Base-by-base conservation (phyloP, 2,797 vertebrate species). In the Calcarius lapponicus region DNA sequence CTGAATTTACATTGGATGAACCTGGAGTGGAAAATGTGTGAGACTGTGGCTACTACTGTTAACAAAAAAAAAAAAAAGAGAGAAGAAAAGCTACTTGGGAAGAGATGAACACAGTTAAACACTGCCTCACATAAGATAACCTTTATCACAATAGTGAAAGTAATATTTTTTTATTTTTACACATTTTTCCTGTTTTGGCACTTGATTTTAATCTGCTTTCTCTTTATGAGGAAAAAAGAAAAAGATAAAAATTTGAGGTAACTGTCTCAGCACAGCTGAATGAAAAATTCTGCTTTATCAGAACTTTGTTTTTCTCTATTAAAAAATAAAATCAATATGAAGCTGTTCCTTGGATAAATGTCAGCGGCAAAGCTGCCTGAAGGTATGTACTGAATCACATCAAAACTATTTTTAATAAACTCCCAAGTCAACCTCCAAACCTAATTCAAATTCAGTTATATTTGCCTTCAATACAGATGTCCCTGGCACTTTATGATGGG, bases 331-430 rank as follows among this genome's bases (percentile, higher is more conserved):
- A 73, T 36, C 53, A 84, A 78, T 90, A 89, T 92, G 78, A 81
- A 93, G 60, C 71, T 67, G 7, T 70, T 66, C 15, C 40, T 53
- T 86, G 86, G 57, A 80, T 84, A 97, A 96, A 95, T 73, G 38
- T 71, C 91, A 90, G 20, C 74, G 58, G 70, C 20, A 93, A 86
- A 90, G 51, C 29, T 75, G 65, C 79, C 62, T 61, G 43, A 58
- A 95, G 65, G 21, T 75, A 61, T 47, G 21, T 36, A 91, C 84
- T 73, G 58, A 79, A 85, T 82, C 50, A 92, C 40, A 72, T 42
- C 47, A 91, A 71, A 96, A 76, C 19, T 94, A 36, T 38, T 91
- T 93, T 96, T 92, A 96, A 92, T 65, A 73, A 40, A 67, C 25
- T 92, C 40, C 21, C 19, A 76, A 78, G 51, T 85, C 32, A 93